Conservation (phyloP, 2,888 invertebrate species). For the Kuschelorhynchus macadamiae region DNA sequence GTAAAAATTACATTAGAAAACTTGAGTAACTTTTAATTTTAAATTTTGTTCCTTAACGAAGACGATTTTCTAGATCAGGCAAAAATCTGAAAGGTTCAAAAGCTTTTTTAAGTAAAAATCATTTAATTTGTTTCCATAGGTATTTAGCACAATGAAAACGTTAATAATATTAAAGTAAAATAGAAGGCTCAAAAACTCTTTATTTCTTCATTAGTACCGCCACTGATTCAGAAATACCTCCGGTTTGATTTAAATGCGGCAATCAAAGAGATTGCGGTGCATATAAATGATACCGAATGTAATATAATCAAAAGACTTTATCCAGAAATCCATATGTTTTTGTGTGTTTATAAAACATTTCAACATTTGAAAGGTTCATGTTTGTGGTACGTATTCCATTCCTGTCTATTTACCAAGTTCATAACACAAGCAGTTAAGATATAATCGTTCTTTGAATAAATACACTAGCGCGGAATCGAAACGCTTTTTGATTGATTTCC, state of each 20-base stretch:
- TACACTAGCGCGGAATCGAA: conserved; percentile 55
- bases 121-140: no score
- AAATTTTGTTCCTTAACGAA: no score
- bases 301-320: conserved; percentile 60
- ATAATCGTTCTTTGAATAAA: conserved; percentile 66
- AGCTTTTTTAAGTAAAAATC: no score
- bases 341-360: conserved; percentile 67
- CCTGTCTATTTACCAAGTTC: conserved; percentile 65
- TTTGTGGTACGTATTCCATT: conserved; percentile 66
- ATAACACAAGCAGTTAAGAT: conserved; percentile 64
- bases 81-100: no score
- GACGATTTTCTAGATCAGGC: no score
- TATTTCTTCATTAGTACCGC: background rate
- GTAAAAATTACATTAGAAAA: no score
- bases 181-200: no score
- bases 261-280: conserved; percentile 22
- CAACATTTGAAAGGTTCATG: conserved; percentile 64
- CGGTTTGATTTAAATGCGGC: conserved; percentile 20
- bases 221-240: conserved; percentile 1
- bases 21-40: no score
- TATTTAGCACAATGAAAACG: no score
- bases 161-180: no score
- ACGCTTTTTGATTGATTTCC: conserved; percentile 51
- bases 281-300: conserved; percentile 38
- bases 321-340: conserved; percentile 68